Percentiles rank a stretch among this genome's conserved stretches.
Evolutionary conservation across 2,797 vertebrate genomes (phyloP).

Genomic region (Sebastes hopkinsi): DNA sequence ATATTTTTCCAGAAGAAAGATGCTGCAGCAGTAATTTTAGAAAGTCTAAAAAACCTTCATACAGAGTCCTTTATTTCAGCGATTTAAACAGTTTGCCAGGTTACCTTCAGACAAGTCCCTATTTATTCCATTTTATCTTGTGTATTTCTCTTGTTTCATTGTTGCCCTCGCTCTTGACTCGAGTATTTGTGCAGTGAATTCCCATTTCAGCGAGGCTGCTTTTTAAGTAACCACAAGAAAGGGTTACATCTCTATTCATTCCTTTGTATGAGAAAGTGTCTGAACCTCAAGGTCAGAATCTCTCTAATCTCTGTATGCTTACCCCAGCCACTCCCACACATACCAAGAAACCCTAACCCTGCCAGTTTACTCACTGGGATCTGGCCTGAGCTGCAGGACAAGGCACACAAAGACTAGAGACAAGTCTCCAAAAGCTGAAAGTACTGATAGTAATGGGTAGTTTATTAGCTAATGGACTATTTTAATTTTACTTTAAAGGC

Average conservation of each 20-base stretch:
- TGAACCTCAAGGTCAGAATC: conserved; percentile 70
- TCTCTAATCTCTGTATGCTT: conserved; percentile 63
- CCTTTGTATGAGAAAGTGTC: conserved; percentile 63
- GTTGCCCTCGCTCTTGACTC: neutral
- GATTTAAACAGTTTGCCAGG: neutral
- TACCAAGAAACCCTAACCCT: conserved; percentile 64
- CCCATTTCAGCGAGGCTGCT: neutral
- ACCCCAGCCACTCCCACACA: conserved; percentile 65
- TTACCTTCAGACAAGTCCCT: neutral
- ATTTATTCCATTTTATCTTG: conserved; percentile 3
- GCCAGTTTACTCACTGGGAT: conserved; percentile 53
- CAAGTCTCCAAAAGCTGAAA: neutral
- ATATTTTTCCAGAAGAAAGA: conserved; percentile 4
- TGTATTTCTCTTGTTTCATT: conserved; percentile 1
- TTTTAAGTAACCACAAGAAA: neutral
- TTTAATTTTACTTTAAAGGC: neutral
- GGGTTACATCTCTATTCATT: conserved; percentile 38
- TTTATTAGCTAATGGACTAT: neutral
- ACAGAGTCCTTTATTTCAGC: neutral
- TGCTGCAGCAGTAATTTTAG: neutral
- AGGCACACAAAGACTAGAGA: conserved; percentile 34
- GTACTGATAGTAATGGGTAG: neutral
- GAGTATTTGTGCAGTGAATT: conserved; percentile 6
- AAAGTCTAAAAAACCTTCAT: neutral
- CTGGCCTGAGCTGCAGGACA: conserved; percentile 40